Conservation (phyloP, 2,888 invertebrate genomes). For the Drosophila peninsularis region DNA sequence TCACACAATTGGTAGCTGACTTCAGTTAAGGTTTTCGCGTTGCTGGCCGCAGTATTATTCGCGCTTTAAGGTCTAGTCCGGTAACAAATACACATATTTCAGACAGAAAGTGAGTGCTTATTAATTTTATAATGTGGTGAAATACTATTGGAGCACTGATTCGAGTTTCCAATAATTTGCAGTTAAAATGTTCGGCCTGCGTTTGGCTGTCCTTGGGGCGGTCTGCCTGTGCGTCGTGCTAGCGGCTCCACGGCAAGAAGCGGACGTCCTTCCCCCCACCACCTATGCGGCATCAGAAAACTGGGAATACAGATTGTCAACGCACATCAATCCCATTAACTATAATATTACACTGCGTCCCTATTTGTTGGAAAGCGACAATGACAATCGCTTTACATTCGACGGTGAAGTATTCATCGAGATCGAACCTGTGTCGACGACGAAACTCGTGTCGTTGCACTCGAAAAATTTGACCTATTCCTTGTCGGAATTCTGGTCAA, state of each 20-base stretch:
- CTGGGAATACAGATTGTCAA: slow-evolving; percentile 73
- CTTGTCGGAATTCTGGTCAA: slow-evolving; percentile 59
- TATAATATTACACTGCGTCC: slow-evolving; percentile 86
- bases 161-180: slow-evolving; percentile 16
- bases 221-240: slow-evolving; percentile 56
- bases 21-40: slow-evolving; percentile 64
- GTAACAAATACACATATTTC: background rate
- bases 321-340: slow-evolving; percentile 85
- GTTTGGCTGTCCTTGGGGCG: slow-evolving; percentile 52
- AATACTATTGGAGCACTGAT: slow-evolving; percentile 13
- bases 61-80: slow-evolving; percentile 6
- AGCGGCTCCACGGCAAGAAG: slow-evolving; percentile 38
- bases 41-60: slow-evolving; percentile 25
- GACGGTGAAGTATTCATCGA: slow-evolving; percentile 85
- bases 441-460: slow-evolving; percentile 85
- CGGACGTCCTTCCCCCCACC: slow-evolving; percentile 29
- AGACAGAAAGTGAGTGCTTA: slow-evolving; percentile 45
- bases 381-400: slow-evolving; percentile 76
- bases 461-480: slow-evolving; percentile 84
- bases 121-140: slow-evolving; percentile 22
- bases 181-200: slow-evolving; percentile 53
- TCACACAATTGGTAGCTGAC: slow-evolving; percentile 14
- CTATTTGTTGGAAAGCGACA: slow-evolving; percentile 83
- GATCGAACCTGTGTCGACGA: slow-evolving; percentile 83
- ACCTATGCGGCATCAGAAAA: slow-evolving; percentile 34